Conservation (phyloP, 2,888 invertebrate genomes). For the Serrognathus titanus region DNA sequence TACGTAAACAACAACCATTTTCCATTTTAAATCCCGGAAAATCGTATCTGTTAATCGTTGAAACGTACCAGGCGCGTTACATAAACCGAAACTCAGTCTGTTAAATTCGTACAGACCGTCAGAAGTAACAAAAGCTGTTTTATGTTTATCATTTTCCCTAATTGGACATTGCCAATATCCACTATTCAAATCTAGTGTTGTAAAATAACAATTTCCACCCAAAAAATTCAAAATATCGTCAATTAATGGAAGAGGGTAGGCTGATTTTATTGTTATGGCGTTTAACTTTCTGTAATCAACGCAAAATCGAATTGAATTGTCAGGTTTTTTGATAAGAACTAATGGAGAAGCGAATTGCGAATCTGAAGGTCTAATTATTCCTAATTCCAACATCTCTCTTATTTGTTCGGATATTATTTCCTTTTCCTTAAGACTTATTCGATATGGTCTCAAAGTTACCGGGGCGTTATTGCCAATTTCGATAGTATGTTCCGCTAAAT, state of each 20-base stretch:
- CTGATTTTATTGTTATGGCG: background rate
- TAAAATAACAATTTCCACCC: conserved; percentile 22
- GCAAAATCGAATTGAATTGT: background rate
- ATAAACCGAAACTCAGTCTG: conserved; percentile 28
- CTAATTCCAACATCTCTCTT: too few relatives aligned
- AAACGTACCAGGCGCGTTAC: conserved; percentile 28
- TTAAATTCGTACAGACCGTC: conserved; percentile 27
- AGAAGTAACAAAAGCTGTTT: conserved; percentile 26
- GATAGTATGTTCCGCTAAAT: background rate
- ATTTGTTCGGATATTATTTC: background rate
- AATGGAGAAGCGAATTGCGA: too few relatives aligned
- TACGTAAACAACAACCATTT: conserved; percentile 24
- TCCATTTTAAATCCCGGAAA: conserved; percentile 25
- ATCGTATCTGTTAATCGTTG: conserved; percentile 23
- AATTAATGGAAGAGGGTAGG: conserved; percentile 18
- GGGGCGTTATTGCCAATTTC: background rate
- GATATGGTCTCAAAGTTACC: background rate
- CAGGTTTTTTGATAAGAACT: too few relatives aligned
- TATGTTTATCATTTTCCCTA: conserved; percentile 17
- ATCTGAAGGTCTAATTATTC: too few relatives aligned
- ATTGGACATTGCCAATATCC: conserved; percentile 26
- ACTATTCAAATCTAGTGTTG: conserved; percentile 24
- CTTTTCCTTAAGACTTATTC: background rate
- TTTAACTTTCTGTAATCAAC: conserved; percentile 6
- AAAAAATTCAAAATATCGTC: conserved; percentile 25